Conservation (phyloP, 2,888 invertebrate genomes). For the Osedax frankpressi region DNA sequence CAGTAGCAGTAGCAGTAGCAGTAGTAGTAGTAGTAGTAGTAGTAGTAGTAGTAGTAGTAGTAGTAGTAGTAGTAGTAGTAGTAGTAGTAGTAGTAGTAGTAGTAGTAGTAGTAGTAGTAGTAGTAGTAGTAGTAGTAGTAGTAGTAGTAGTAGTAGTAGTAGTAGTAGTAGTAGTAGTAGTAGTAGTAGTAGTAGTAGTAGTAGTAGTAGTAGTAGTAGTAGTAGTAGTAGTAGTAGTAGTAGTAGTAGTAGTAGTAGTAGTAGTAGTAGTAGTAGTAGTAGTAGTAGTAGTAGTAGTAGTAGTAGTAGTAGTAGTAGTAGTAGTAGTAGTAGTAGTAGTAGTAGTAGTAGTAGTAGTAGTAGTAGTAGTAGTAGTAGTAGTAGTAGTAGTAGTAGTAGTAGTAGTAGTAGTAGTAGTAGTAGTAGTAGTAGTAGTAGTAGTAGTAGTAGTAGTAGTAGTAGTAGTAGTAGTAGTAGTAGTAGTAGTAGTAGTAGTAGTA, state of each 20-base stretch:
- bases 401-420: slow-evolving; percentile 1
- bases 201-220: not conserved
- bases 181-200: slow-evolving; percentile 1
- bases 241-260: not conserved
- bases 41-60: not conserved
- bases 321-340: slow-evolving; percentile 1
- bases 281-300: not conserved
- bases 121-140: not conserved
- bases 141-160: slow-evolving; percentile 1
- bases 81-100: slow-evolving; percentile 1
- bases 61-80: not conserved
- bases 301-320: not conserved
- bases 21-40: not conserved
- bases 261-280: slow-evolving; percentile 1
- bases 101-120: not conserved
- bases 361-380: slow-evolving; percentile 1
- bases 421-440: slow-evolving; percentile 1
- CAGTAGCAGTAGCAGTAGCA: slow-evolving; percentile 1
- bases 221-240: slow-evolving; percentile 1
- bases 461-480: slow-evolving; percentile 30
- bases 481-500: slow-evolving; percentile 8
- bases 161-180: not conserved
- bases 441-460: slow-evolving; percentile 45
- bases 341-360: not conserved
- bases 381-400: not conserved